Base-by-base conservation (phyloP, 2,797 vertebrate species). In the Hippopotamyrus pictus region DNA sequence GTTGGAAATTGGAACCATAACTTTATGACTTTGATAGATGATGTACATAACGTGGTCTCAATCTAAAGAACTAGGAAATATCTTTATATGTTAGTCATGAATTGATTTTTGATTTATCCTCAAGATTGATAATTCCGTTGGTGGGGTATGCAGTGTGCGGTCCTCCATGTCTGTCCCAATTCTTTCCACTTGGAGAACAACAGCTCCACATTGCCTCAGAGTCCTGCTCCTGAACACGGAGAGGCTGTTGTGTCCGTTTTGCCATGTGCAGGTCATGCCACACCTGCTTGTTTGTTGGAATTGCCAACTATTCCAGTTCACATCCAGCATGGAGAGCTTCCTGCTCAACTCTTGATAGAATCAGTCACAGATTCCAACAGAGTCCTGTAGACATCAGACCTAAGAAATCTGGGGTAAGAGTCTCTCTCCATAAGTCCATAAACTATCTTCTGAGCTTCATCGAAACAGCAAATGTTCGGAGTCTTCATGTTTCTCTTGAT, bases 381-480 rank as follows among this genome's bases (percentile, higher is more conserved):
- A 87, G 94, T 93, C 91, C 92, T 94, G 91, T 97, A 97, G 90
- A 97, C 91, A 91, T 97, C 95, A 1, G 97, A 97, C 88, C 94
- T 94, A 25, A 97, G 95, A 92, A 98, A 97, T 89, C 95, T 91
- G 29, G 97, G 96, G 76, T 97, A 98, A 1, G 97, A 98, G 94
- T 98, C 97, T 91, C 93, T 96, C 94, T 98, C 96, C 97, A 97
- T 97, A 0, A 98, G 94, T 87, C 92, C 92, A 17, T 95, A 97
- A 48, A 97, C 96, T 1, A 97, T 97, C 94, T 91, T 96, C 91
- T 97, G 97, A 86, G 96, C 97, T 65, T 97, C 97, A 37, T 96
- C 95, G 25, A 97, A 98, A 90, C 97, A 97, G 0, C 90, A 87
- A 1, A 90, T 53, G 6, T 95, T 96, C 48, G 96, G 95, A 8